A percentile compares a stretch with the other conserved stretches of the same genome.
phyloP scores from a whole-genome alignment of 2,888 invertebrate genomes.

The Liodrosophila aerea region DNA sequence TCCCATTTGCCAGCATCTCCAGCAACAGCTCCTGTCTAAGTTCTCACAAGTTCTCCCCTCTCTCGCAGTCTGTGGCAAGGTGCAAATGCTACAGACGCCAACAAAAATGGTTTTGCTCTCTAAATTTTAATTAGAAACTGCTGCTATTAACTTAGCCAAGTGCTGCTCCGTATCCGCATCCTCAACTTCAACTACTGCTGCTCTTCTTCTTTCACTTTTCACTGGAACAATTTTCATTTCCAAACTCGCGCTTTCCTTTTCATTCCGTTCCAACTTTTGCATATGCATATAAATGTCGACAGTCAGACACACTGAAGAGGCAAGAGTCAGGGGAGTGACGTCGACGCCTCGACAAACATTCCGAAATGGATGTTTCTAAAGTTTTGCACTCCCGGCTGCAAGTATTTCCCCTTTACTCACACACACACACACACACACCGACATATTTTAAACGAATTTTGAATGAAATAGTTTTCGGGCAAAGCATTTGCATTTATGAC shows the following conservation, averaged over 20 bases:
- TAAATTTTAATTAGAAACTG: conserved; percentile 74
- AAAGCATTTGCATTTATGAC: conserved; percentile 67
- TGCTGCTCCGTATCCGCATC: conserved; percentile 24
- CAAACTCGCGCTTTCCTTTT: conserved; percentile 28
- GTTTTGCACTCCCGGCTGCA: conserved; percentile 23
- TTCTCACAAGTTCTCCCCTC: not conserved
- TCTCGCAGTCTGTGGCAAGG: conserved; percentile 15
- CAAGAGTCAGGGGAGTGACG: conserved; percentile 4
- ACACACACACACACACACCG: conserved; percentile 6
- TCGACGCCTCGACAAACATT: conserved; percentile 55
- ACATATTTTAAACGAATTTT: conserved; percentile 42
- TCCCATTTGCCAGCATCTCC: conserved; percentile 14
- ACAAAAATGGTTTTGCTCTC: conserved; percentile 47
- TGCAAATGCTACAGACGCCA: conserved; percentile 42
- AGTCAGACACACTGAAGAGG: no score
- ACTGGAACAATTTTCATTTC: conserved; percentile 26
- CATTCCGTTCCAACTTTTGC: conserved; percentile 47
- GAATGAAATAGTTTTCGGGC: conserved; percentile 64
- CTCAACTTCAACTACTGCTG: conserved; percentile 5
- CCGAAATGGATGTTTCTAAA: conserved; percentile 42
- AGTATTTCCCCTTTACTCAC: conserved; percentile 7
- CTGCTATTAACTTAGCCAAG: conserved; percentile 69
- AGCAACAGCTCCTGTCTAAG: conserved; percentile 1
- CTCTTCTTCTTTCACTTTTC: not conserved
- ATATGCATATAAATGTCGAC: conserved; percentile 65